Percentiles rank a stretch among this genome's conserved stretches.
These are phyloP conservation scores for Vanessa tameamea DNA, from an alignment of 1,140 invertebrate species.

Conservation along the genomic window DNA sequence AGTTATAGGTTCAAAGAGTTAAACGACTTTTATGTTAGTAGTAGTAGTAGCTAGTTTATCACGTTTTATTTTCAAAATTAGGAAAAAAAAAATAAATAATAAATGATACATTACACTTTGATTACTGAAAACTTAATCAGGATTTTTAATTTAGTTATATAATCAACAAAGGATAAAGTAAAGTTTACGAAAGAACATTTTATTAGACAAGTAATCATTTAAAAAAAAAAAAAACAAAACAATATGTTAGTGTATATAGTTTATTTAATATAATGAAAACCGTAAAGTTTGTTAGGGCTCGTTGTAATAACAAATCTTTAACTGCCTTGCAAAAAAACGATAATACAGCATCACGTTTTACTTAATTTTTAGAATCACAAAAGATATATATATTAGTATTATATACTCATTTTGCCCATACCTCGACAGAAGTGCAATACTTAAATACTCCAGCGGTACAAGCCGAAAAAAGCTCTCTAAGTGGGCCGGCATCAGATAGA, in stretches of 20 bases:
- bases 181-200: background rate
- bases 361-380: background rate
- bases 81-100: no score
- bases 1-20: background rate
- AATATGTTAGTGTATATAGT: background rate
- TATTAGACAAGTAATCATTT: background rate
- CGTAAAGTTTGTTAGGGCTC: background rate
- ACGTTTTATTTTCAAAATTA: no score
- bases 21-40: background rate
- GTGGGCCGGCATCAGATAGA: constrained; percentile 62
- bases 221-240: background rate
- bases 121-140: no score
- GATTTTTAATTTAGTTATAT: background rate
- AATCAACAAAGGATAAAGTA: background rate
- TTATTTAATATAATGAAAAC: background rate
- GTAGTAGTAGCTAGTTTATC: background rate
- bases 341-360: no score
- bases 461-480: constrained; percentile 71
- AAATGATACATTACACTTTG: no score
- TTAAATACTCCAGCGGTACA: constrained; percentile 74
- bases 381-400: background rate
- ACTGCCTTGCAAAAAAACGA: background rate
- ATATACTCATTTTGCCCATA: constrained; percentile 40
- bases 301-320: background rate
- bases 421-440: constrained; percentile 78